These are phyloP conservation scores for Cyrtorhinus lividipennis DNA, from an alignment of 1,140 invertebrate genomes.

Conservation along the genomic window DNA sequence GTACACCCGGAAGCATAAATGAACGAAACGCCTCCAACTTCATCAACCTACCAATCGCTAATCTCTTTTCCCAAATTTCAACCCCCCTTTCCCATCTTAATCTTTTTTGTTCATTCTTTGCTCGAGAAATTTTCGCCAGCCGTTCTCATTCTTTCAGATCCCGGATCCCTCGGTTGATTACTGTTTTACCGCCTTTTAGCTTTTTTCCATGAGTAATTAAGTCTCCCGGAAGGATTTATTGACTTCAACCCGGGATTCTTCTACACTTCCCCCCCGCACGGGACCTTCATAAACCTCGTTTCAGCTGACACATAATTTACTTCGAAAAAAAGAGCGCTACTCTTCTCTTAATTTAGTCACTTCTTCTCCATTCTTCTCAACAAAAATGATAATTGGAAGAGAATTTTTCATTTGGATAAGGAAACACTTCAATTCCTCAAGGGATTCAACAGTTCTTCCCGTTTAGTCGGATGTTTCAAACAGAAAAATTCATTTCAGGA, in stretches of 20 bases:
- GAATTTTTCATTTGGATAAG: conserved; percentile 1
- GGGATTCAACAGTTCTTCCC: not conserved
- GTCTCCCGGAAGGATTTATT: conserved; percentile 9
- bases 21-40: no score
- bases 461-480: no score
- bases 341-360: not conserved
- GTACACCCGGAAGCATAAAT: no score
- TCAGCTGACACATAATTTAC: conserved; percentile 9
- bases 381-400: conserved; percentile 8
- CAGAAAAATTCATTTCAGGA: no score
- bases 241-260: not conserved
- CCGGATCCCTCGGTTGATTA: not conserved
- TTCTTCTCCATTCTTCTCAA: not conserved
- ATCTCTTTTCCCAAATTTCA: no score
- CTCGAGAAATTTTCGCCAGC: not conserved
- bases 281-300: conserved; percentile 7
- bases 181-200: conserved; percentile 5
- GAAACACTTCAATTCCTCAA: not conserved
- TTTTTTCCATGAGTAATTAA: conserved; percentile 1
- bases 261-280: not conserved
- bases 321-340: conserved; percentile 5
- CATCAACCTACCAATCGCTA: no score
- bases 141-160: not conserved
- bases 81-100: no score
- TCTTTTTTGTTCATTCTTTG: no score